Base-by-base conservation (phyloP, 2,113 vertebrate species). In the Notarius lentiginosus region DNA sequence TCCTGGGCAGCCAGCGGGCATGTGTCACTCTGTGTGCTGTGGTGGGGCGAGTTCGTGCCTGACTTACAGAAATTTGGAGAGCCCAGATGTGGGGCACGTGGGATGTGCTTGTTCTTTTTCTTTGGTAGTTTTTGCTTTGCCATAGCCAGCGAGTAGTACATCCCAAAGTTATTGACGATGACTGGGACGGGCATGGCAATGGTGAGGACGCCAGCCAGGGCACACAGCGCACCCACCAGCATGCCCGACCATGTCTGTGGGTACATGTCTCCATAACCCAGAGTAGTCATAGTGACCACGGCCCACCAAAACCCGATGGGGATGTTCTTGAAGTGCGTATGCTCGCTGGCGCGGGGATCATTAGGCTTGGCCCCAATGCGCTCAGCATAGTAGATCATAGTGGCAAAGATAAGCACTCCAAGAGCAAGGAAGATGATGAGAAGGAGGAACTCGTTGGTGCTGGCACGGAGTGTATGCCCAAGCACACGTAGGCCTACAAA, bases 91-190 rank as follows among this genome's bases (percentile, higher is more conserved):
- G 97, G 96, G 79, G 96, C 96, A 89, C 96, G 95, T 30, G 96
- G 96, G 93, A 97, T 97, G 95, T 97, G 97, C 95, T 97, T 97
- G 96, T 97, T 97, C 96, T 97, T 97, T 96, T 97, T 97, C 96
- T 97, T 97, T 96, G 97, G 97, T 96, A 97, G 96, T 95, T 97
- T 97, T 96, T 97, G 97, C 94, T 97, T 97, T 94, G 97, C 97
- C 97, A 97, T 97, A 91, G 97, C 97, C 96, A 97, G 95, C 91
- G 97, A 97, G 94, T 97, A 97, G 93, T 97, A 97, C 97, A 97
- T 97, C 94, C 97, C 97, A 66, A 97, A 97, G 95, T 97, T 97
- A 96, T 97, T 97, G 95, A 97, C 97, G 90, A 97, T 97, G 94
- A 97, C 97, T 17, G 97, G 97, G 92, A 97, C 97, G 18, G 97